Percentiles rank a stretch among this genome's conserved stretches.
Evolutionary conservation across 2,888 invertebrate species (phyloP).

Genomic region (Ischnura elegans): DNA sequence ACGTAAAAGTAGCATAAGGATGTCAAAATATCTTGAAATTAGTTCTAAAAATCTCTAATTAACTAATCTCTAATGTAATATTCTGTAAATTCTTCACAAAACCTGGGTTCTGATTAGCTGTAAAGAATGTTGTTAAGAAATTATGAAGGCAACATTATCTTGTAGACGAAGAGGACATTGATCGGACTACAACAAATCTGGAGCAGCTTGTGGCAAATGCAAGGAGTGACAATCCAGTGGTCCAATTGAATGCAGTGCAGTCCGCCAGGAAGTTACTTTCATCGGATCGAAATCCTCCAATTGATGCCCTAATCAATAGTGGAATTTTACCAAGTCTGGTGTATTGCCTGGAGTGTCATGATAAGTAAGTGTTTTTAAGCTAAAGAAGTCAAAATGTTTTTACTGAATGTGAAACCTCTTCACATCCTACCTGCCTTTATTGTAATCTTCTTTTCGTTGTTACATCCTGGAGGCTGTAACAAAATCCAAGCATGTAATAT

Average conservation of each 20-base stretch:
- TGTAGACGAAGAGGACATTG: constrained; percentile 87
- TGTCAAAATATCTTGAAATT: too few relatives aligned
- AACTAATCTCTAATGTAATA: too few relatives aligned
- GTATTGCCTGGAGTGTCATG: constrained; percentile 90
- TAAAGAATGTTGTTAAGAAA: not conserved
- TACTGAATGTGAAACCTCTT: too few relatives aligned
- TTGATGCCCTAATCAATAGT: constrained; percentile 95
- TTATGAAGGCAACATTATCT: constrained; percentile 55
- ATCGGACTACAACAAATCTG: constrained; percentile 86
- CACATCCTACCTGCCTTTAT: too few relatives aligned
- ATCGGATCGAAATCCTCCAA: constrained; percentile 98
- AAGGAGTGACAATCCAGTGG: constrained; percentile 87
- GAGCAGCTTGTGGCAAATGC: constrained; percentile 93
- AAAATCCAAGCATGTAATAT: too few relatives aligned
- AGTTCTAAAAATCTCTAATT: too few relatives aligned
- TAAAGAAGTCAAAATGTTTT: too few relatives aligned
- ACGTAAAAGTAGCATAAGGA: too few relatives aligned
- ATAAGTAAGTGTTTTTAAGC: constrained; percentile 82
- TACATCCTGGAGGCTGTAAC: too few relatives aligned
- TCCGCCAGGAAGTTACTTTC: constrained; percentile 97
- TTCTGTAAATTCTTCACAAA: too few relatives aligned
- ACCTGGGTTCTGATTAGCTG: too few relatives aligned
- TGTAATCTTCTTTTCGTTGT: too few relatives aligned
- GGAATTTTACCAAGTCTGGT: constrained; percentile 97
- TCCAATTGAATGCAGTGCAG: constrained; percentile 95